These are phyloP conservation scores for Allygus modestus DNA, from an alignment of 2,888 invertebrate species.

Conservation along the genomic window DNA sequence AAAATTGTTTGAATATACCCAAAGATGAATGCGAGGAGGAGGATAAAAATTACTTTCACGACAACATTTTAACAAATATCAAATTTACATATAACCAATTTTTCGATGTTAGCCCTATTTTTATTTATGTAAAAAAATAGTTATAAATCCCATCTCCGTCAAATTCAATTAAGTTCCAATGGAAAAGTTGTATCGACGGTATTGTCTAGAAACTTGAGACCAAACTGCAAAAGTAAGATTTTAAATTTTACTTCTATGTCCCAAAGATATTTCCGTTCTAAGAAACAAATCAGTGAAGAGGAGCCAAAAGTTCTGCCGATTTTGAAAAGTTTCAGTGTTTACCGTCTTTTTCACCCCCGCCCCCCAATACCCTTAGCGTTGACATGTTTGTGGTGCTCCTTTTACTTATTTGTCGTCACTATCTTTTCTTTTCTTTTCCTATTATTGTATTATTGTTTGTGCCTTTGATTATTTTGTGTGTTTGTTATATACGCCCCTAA, in stretches of 20 bases:
- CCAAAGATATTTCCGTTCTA: slow-evolving; percentile 1
- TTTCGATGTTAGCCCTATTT: too few species aligned
- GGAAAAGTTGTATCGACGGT: background rate
- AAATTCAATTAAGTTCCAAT: background rate
- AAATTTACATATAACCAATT: too few species aligned
- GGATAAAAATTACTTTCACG: too few species aligned
- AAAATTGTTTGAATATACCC: too few species aligned
- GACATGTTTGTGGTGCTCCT: slow-evolving; percentile 31
- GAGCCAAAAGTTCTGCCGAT: slow-evolving; percentile 20
- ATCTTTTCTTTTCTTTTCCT: slow-evolving; percentile 7
- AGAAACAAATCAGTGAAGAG: slow-evolving; percentile 28
- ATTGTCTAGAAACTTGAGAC: background rate
- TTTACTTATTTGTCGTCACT: slow-evolving; percentile 29
- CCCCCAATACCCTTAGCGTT: slow-evolving; percentile 15
- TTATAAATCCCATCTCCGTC: too few species aligned
- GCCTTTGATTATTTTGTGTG: background rate
- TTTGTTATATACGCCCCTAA: too few species aligned
- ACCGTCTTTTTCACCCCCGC: background rate
- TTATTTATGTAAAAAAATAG: too few species aligned
- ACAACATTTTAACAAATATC: too few species aligned
- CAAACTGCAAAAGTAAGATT: background rate
- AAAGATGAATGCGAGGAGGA: too few species aligned
- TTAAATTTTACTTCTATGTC: slow-evolving; percentile 17
- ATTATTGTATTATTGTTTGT: background rate
- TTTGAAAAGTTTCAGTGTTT: slow-evolving; percentile 34